Evolutionary conservation across 2,888 invertebrate genomes (phyloP).

Genomic region (Chironomus tentans): DNA sequence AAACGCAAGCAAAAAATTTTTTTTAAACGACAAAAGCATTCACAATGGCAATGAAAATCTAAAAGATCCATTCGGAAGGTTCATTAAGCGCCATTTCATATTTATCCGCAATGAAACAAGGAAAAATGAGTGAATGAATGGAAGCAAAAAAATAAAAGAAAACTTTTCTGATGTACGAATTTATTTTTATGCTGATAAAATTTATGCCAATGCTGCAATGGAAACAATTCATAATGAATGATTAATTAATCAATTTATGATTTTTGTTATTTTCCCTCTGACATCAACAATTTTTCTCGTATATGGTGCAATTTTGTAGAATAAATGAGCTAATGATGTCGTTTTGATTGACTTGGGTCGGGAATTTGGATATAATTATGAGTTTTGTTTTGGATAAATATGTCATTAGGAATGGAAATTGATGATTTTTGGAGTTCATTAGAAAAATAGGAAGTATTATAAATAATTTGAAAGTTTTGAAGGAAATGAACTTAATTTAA

Average conservation of each 20-base stretch:
- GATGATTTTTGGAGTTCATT: no score
- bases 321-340: no score
- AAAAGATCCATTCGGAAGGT: not conserved
- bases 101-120: not conserved
- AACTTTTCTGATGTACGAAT: not conserved
- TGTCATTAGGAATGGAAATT: no score
- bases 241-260: slow-evolving; percentile 17
- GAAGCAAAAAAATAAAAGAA: not conserved
- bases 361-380: not conserved
- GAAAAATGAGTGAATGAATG: no score
- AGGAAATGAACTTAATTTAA: no score
- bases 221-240: slow-evolving; percentile 4
- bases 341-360: no score
- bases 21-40: no score
- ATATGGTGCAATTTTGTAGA: no score
- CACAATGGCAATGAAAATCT: not conserved
- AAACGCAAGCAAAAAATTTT: not conserved
- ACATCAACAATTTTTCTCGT: not conserved
- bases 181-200: not conserved
- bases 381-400: no score
- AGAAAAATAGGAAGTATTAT: no score
- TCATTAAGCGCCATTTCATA: not conserved
- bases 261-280: not conserved
- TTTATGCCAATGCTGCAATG: not conserved
- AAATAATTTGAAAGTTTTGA: no score